Evolutionary conservation across 2,888 invertebrate genomes (phyloP), one percentile per base, ranked within the genome.

Genomic region (Pyrochroa serraticornis): DNA sequence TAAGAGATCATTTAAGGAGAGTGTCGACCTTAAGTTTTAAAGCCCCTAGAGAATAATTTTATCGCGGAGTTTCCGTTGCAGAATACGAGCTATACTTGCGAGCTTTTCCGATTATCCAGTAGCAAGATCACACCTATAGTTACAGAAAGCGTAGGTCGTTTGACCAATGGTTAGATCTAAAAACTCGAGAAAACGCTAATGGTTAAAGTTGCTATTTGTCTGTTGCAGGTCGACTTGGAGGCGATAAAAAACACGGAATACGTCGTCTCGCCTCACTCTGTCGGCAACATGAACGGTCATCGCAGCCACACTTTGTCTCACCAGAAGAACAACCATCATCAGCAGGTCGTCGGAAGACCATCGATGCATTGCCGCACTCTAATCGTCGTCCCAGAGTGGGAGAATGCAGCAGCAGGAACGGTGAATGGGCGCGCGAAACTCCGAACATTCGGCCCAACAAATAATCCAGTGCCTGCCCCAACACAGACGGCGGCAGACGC

Each of bases 221-320:
- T 66, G 57, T 80, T 81, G 3, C 78, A 83, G 83, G 80, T 83
- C 64, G 82, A 83, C 69, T 77, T 83, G 80, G 82, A 82, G 59
- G 77, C 80, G 34, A 82, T 82, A 54, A 81, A 80, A 52, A 81
- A 80, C 43, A 79, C 77, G 43, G 81, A 82, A 48, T 82, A 82
- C 75, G 75, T 79, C 75, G 75, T 79, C 44, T 72, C 78, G 14
- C 75, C 78, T 49, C 69, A 62, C 36, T 70, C 67, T 30, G 63
- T 65, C 39, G 73, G 72, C 60, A 77, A 77, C 70, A 75, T 76
- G 74, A 76, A 76, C 70, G 72, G 74, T 60, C 74, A 73, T 39
- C 34, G 34, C 60, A 49, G 67, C 64, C 69, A 66, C 71, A 71
- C 66, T 64, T 66, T 69, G 59, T 67, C 69, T 53, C 68, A 71